These are phyloP conservation scores for Toxostoma redivivum DNA, from an alignment of 2,113 vertebrate species.

Conservation along the genomic window DNA sequence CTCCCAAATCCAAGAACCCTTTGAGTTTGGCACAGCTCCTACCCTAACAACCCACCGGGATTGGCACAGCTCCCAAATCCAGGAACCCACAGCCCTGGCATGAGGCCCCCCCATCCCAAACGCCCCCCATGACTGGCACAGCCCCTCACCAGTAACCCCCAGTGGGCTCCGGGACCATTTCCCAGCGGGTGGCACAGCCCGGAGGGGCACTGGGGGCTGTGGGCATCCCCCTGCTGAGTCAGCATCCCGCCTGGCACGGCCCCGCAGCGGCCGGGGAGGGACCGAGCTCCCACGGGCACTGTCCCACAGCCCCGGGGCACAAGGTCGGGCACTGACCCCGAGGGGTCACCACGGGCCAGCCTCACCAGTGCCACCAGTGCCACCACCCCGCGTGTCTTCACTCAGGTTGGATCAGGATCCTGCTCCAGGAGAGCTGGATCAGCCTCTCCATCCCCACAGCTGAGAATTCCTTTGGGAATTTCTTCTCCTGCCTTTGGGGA, in stretches of 20 bases:
- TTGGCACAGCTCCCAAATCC: too few species aligned
- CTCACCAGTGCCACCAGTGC: neutral
- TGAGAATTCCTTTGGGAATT: neutral
- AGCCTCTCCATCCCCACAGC: rapidly evolving
- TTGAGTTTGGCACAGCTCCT: too few species aligned
- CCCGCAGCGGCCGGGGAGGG: rapidly evolving
- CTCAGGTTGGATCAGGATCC: neutral
- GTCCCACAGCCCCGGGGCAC: neutral
- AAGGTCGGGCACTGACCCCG: rapidly evolving
- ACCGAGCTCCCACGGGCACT: rapidly evolving
- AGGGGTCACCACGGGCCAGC: neutral
- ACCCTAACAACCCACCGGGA: too few species aligned
- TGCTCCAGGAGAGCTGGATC: neutral
- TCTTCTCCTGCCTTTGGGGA: neutral
- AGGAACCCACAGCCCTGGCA: too few species aligned
- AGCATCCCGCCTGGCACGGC: neutral
- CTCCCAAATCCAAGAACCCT: too few species aligned
- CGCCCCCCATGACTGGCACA: neutral
- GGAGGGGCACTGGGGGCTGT: rapidly evolving
- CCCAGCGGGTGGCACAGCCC: rapidly evolving
- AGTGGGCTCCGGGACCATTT: rapidly evolving
- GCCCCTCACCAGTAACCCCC: too few species aligned
- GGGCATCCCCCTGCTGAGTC: neutral
- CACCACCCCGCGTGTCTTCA: rapidly evolving
- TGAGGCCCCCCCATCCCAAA: too few species aligned